Evolutionary conservation across 2,888 invertebrate species (phyloP), one percentile per base, ranked within the genome.

Genomic region (Meloe dianella): DNA sequence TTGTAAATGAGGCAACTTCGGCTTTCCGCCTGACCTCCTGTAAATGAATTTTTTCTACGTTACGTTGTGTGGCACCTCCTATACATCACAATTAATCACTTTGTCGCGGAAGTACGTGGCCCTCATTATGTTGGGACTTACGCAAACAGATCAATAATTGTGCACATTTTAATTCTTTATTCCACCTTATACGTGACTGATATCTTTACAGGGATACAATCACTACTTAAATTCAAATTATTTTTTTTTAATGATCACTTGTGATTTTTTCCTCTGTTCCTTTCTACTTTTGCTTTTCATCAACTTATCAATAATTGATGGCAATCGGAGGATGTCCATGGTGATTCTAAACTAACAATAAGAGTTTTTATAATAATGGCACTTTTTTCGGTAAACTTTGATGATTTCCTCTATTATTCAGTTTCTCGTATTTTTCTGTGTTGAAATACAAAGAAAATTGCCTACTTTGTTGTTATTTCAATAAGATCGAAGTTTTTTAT

Each of bases 1-100:
- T 75, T 79, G 78, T 79, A 82, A 83, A 83, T 82, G 82, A 83
- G 81, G 79, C 81, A 80, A 81, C 80, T 81, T 81, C 78, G 79
- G 79, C 79, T 81, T 82, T 81, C 79, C 82, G 81, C 81, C 77
- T 79, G 82, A 81, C 81, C 81, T 82, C 79, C 80, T 77, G 80
- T 80, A 81, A 82, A 83, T 81, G 81, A 81, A 81, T 83, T 82
- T 83, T 83, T 83, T 47, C n/a, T 32, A 30, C 61, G 51, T 57
- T 57, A 41, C 63, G 51, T 57, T 68, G 73, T 71, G 72, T 76
- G 74, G 74, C 78, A 76, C 72, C 70, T 78, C 77, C 79, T 78
- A 78, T 80, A 78, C 70, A 78, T 78, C 77, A 79, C 77, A 72
- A 77, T 78, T 77, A 79, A 79, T 79, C 78, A 78, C 74, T 57